Conservation (phyloP, 2,888 invertebrate genomes). For the Hyles lineata region DNA sequence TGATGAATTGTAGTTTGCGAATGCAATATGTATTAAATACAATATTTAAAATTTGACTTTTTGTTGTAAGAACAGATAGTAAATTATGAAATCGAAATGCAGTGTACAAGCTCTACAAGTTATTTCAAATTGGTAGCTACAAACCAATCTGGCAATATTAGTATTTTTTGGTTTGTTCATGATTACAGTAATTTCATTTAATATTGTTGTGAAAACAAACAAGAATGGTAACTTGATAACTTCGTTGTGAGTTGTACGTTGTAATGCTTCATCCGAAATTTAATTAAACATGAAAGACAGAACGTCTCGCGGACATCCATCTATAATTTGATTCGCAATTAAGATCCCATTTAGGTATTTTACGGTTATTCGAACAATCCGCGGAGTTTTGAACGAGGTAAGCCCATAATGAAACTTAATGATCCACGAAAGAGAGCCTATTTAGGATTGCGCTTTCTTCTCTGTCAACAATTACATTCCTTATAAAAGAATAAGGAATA, state of each 20-base stretch:
- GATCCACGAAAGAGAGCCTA: conserved; percentile 54
- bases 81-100: no score
- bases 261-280: background rate
- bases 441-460: conserved; percentile 36
- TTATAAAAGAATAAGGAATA: background rate
- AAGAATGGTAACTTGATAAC: background rate
- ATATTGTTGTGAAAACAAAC: background rate
- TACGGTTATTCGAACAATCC: conserved; percentile 63
- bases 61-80: no score
- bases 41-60: no score
- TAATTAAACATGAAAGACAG: conserved; percentile 28
- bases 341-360: conserved; percentile 63
- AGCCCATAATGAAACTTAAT: conserved; percentile 64
- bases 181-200: background rate
- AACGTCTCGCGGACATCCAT: conserved; percentile 41
- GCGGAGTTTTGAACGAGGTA: conserved; percentile 59
- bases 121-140: no score
- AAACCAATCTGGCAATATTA: no score
- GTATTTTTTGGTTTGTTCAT: background rate
- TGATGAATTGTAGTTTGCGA: no score
- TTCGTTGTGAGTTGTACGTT: background rate
- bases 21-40: no score
- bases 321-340: conserved; percentile 63
- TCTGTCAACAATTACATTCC: background rate
- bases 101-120: no score